Evolutionary conservation across 2,888 invertebrate genomes (phyloP).

Genomic region (Nyleta sp.): DNA sequence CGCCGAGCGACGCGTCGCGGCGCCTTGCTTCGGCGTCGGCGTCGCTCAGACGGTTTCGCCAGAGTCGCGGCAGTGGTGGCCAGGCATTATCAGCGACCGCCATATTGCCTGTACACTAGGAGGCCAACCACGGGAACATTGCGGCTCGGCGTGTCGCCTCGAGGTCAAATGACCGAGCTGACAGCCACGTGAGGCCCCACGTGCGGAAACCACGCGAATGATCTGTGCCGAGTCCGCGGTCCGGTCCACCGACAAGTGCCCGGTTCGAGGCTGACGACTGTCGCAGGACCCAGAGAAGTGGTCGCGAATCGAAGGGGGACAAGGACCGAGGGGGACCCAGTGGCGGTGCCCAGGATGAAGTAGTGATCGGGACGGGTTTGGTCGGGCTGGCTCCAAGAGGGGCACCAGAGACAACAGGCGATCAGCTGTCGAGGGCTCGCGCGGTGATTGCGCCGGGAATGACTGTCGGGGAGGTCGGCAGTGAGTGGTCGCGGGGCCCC

Average conservation of each 20-base stretch:
- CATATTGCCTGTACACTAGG: constrained; percentile 75
- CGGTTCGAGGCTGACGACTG: constrained; percentile 16
- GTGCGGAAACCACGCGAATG: constrained; percentile 34
- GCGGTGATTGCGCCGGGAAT: too few relatives aligned
- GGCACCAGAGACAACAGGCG: too few relatives aligned
- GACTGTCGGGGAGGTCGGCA: too few relatives aligned
- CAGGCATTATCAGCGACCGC: constrained; percentile 75
- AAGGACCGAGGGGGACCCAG: too few relatives aligned
- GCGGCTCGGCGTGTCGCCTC: constrained; percentile 13
- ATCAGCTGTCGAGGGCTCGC: too few relatives aligned
- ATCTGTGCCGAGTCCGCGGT: background rate
- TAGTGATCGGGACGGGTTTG: too few relatives aligned
- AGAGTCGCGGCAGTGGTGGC: constrained; percentile 73
- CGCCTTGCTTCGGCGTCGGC: constrained; percentile 77
- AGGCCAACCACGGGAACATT: constrained; percentile 55
- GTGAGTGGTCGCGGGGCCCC: too few relatives aligned
- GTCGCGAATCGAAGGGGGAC: too few relatives aligned
- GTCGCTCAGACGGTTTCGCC: constrained; percentile 72
- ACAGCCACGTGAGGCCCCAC: constrained; percentile 36
- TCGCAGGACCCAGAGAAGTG: too few relatives aligned
- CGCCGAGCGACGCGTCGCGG: constrained; percentile 76
- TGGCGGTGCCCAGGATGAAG: too few relatives aligned
- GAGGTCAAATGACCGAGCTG: background rate
- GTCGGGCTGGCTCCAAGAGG: too few relatives aligned
- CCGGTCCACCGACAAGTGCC: constrained; percentile 13